These are phyloP conservation scores for Frieseomelitta varia DNA, from an alignment of 1,140 invertebrate species.

Conservation along the genomic window DNA sequence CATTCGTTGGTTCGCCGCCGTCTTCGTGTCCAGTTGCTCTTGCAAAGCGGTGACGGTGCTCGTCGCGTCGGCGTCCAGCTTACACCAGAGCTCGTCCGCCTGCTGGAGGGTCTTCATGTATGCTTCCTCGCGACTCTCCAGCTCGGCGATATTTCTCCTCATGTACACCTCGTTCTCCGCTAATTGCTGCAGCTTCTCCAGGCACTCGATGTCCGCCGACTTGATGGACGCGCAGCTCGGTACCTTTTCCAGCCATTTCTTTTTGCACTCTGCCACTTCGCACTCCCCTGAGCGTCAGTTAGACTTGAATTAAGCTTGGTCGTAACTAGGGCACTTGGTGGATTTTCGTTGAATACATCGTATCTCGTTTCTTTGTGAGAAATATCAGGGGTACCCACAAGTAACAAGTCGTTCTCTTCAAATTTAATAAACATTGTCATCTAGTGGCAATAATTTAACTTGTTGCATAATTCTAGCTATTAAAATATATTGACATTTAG, in stretches of 20 bases:
- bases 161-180: slow-evolving; percentile 72
- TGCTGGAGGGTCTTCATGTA: slow-evolving; percentile 89
- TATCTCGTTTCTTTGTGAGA: no score
- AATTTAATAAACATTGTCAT: no score
- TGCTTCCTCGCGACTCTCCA: slow-evolving; percentile 86
- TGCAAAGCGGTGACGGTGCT: slow-evolving; percentile 75
- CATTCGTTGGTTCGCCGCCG: slow-evolving; percentile 65
- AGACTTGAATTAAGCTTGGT: no score
- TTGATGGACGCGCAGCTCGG: slow-evolving; percentile 70
- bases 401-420: no score
- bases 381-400: no score
- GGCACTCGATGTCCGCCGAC: slow-evolving; percentile 68
- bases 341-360: no score
- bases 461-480: background rate
- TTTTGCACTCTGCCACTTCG: slow-evolving; percentile 59
- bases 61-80: slow-evolving; percentile 83
- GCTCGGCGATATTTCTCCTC: slow-evolving; percentile 83
- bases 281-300: slow-evolving; percentile 56
- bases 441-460: background rate
- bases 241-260: slow-evolving; percentile 56
- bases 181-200: slow-evolving; percentile 73
- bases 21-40: slow-evolving; percentile 70
- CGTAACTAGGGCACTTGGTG: no score
- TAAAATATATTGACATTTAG: no score
- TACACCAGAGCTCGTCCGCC: slow-evolving; percentile 88